Evolutionary conservation across 92 coral and sea anemone genomes (phyloP).

Genomic region (Virgularia gustaviana): DNA sequence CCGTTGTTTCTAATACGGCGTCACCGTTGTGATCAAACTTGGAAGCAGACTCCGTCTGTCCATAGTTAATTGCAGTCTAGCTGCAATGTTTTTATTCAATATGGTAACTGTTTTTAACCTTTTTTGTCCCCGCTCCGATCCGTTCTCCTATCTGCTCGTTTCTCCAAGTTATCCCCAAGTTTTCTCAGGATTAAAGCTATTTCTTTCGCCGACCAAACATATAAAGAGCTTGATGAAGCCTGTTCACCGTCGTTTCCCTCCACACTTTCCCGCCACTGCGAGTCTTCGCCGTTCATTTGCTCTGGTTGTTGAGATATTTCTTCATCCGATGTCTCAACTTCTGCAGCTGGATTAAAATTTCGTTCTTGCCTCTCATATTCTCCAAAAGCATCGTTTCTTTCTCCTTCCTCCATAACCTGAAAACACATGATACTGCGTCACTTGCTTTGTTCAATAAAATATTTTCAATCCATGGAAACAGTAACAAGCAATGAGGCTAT

Average conservation of each 20-base stretch:
- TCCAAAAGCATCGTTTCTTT: background rate
- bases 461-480: background rate
- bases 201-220: conserved; percentile 60
- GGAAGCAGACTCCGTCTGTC: too few species aligned
- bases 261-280: background rate
- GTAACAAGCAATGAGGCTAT: background rate
- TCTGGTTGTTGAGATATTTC: background rate
- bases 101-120: background rate
- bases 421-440: conserved; percentile 12
- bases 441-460: background rate
- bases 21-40: too few species aligned
- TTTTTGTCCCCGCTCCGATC: background rate
- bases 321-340: too few species aligned
- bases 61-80: too few species aligned
- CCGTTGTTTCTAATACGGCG: too few species aligned
- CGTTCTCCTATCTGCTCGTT: background rate
- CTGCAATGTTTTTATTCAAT: too few species aligned
- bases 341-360: background rate
- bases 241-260: background rate
- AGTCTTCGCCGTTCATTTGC: background rate
- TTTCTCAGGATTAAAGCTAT: conserved; percentile 67
- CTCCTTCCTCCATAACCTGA: conserved; percentile 27
- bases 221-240: background rate
- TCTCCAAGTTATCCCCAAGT: conserved; percentile 67
- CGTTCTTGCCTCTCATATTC: background rate